Evolutionary conservation across 1,140 invertebrate species (phyloP), one percentile per base, ranked within the genome.

Genomic region (Macrocentrus cingulum): DNA sequence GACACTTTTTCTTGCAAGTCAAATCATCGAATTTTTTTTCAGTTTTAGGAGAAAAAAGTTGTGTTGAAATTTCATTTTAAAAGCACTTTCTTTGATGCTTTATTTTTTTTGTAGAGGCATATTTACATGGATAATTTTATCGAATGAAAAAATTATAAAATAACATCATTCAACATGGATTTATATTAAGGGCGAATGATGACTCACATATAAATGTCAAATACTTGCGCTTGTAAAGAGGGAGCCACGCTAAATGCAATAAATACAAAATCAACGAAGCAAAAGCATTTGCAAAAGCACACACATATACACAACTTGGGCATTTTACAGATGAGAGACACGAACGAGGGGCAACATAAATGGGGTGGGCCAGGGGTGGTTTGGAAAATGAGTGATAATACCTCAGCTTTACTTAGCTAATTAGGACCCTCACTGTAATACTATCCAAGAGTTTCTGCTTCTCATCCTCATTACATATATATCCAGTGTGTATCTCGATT

Each of bases 381-480:
- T 39, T 39, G 36, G 70, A 70, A 79, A 76, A 77, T 75, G 75
- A 77, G 75, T 74, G 77, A 78, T 76, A 78, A 77, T 74, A 69
- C 73, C 65, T 65, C 61, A 66, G 75, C 77, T 80, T 80, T 79
- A 80, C 77, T 80, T 78, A 80, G 75, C 76, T 80, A 80, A 80
- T 80, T 77, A 78, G 71, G 63, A 39, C 36, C 13, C 36, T 39
- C 36, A n/a, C 7, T 39, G 8, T 11, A 8, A 39, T 39, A 8
- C 36, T 13, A 39, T n/a, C 36, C 56, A 34, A 39, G 49, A 39
- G 18, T 52, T 52, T 39, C 7, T 39, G 36, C 36, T 39, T 39
- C 36, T 39, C 8, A 39, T 39, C 36, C 36, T 39, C 13, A n/a
- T n/a, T 39, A 9, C 9, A 29, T 29, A 29, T 29, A 29, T 29